Conservation (phyloP, 2,797 vertebrate species). For the Meda fulgida region DNA sequence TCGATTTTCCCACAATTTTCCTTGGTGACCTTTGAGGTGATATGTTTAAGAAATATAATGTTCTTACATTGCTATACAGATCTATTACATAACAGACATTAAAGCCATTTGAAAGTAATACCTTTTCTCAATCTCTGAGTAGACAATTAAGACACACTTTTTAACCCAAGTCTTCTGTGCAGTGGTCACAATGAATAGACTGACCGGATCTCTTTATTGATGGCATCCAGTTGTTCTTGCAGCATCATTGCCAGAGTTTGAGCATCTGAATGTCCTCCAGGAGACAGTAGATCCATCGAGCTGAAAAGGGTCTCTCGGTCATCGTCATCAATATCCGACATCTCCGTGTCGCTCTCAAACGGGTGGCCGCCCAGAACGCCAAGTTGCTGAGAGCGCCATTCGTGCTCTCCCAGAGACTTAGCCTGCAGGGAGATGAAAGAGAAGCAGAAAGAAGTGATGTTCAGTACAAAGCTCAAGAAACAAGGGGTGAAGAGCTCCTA, state of each 20-base stretch:
- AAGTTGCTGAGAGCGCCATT: constrained; percentile 95
- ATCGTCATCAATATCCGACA: constrained; percentile 98
- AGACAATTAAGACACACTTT: not conserved
- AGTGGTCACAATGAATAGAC: not conserved
- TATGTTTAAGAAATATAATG: not conserved
- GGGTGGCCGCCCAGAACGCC: constrained; percentile 89
- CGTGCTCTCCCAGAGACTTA: constrained; percentile 94
- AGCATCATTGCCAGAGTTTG: constrained; percentile 99
- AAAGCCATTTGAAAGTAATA: constrained; percentile 7
- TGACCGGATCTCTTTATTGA: constrained; percentile 99
- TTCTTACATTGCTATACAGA: not conserved
- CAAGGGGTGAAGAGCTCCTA: constrained; percentile 57
- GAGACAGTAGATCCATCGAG: constrained; percentile 97
- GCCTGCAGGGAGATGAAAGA: constrained; percentile 76
- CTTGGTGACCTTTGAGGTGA: not conserved
- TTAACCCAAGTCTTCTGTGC: not conserved
- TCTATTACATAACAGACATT: not conserved
- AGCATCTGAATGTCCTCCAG: constrained; percentile 94
- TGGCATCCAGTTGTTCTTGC: constrained; percentile 97
- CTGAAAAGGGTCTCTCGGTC: constrained; percentile 97
- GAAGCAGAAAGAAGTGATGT: not conserved
- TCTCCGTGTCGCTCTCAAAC: constrained; percentile 98
- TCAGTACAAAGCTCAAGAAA: not conserved
- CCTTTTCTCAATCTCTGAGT: not conserved
- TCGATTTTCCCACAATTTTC: not conserved